These are phyloP conservation scores for Megaceryle torquata DNA, from an alignment of 2,113 vertebrate species.

Conservation along the genomic window DNA sequence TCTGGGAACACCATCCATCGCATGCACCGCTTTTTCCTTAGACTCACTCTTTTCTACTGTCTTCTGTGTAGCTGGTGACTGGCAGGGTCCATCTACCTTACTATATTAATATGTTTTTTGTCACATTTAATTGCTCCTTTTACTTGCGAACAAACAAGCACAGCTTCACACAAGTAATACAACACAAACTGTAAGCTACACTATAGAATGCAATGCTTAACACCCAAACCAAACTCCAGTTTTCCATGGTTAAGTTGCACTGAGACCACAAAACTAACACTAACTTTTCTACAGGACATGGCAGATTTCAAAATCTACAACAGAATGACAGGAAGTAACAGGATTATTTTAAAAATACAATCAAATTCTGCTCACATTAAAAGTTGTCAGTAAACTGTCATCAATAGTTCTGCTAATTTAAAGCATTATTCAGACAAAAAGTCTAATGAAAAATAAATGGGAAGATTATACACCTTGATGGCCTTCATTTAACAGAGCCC, in stretches of 20 bases:
- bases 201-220: not conserved
- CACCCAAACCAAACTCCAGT: not conserved
- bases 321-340: not conserved
- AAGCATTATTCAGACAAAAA: not conserved
- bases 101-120: not conserved
- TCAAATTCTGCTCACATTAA: not conserved
- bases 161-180: not conserved
- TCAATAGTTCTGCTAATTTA: not conserved
- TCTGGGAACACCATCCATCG: not conserved
- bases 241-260: not conserved
- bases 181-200: not conserved
- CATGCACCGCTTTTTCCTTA: not conserved
- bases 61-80: not conserved
- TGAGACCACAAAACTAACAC: not conserved
- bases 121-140: not conserved
- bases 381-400: not conserved
- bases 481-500: not conserved
- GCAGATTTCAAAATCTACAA: not conserved
- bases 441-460: not conserved
- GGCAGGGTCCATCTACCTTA: not conserved
- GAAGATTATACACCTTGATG: not conserved
- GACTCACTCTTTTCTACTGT: not conserved
- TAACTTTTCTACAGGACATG: not conserved
- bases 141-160: not conserved
- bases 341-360: not conserved